Percentiles rank a stretch among this genome's conserved stretches.
These are phyloP conservation scores for Lycodopsis pacificus DNA, from an alignment of 2,797 vertebrate species.

Conservation along the genomic window DNA sequence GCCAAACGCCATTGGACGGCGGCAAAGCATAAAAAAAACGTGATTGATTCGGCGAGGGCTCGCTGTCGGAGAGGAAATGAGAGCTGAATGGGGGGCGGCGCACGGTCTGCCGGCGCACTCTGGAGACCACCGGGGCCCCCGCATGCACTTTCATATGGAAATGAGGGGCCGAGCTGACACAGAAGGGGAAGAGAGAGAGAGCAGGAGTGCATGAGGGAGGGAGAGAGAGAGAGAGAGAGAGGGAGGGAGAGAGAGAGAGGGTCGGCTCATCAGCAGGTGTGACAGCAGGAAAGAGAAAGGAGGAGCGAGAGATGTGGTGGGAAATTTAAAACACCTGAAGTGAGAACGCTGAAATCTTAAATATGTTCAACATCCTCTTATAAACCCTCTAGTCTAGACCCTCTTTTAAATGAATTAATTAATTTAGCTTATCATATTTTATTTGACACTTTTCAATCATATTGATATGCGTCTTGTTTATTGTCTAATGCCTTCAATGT, in stretches of 20 bases:
- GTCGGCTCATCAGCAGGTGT: slow-evolving; percentile 42
- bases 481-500: too few relatives aligned
- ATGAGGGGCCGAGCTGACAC: slow-evolving; percentile 87
- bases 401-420: background rate
- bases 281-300: slow-evolving; percentile 42
- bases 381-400: too few relatives aligned
- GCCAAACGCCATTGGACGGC: slow-evolving; percentile 84
- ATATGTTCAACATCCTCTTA: background rate
- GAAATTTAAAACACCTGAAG: slow-evolving; percentile 35
- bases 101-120: slow-evolving; percentile 86
- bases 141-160: slow-evolving; percentile 93
- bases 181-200: slow-evolving; percentile 21
- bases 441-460: too few relatives aligned
- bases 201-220: background rate
- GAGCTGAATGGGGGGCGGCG: slow-evolving; percentile 89
- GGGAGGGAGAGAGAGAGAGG: slow-evolving; percentile 29
- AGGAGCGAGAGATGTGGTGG: slow-evolving; percentile 14
- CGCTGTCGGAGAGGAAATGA: slow-evolving; percentile 90
- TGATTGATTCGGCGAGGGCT: slow-evolving; percentile 89
- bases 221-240: background rate
- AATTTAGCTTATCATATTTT: background rate
- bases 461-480: background rate
- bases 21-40: slow-evolving; percentile 79
- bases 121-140: slow-evolving; percentile 88
- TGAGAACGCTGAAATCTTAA: background rate